Conservation (phyloP, 2,797 vertebrate species). For the Thripadectes ignobilis region DNA sequence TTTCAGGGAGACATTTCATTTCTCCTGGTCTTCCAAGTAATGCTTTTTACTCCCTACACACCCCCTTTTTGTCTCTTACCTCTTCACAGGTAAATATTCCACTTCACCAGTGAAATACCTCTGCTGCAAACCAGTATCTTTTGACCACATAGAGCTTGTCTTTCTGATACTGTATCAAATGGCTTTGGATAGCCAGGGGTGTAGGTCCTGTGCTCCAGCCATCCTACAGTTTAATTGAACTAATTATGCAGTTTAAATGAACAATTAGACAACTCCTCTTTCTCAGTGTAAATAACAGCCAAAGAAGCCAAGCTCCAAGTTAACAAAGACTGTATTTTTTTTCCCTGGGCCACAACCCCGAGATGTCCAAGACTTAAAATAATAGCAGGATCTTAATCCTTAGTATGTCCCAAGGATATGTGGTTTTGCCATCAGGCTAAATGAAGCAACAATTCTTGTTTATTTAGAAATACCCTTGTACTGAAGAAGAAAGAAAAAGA, state of each 20-base stretch:
- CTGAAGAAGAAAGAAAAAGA: neutral
- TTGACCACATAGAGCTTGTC: neutral
- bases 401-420: neutral
- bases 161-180: neutral
- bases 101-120: neutral
- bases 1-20: neutral
- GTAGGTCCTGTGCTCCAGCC: neutral
- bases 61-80: neutral
- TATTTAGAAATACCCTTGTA: neutral
- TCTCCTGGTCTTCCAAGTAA: neutral
- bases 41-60: neutral
- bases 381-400: neutral
- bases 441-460: neutral
- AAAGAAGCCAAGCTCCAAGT: neutral
- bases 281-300: neutral
- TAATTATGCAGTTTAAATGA: neutral
- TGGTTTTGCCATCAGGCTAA: neutral
- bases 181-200: neutral
- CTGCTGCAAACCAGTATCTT: neutral
- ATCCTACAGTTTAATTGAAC: neutral
- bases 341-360: neutral
- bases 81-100: neutral
- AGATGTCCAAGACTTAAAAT: neutral
- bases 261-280: neutral
- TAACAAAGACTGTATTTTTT: neutral